Evolutionary conservation across 2,888 invertebrate species (phyloP), one percentile per base, ranked within the genome.

Genomic region (Diadegma fenestrale): DNA sequence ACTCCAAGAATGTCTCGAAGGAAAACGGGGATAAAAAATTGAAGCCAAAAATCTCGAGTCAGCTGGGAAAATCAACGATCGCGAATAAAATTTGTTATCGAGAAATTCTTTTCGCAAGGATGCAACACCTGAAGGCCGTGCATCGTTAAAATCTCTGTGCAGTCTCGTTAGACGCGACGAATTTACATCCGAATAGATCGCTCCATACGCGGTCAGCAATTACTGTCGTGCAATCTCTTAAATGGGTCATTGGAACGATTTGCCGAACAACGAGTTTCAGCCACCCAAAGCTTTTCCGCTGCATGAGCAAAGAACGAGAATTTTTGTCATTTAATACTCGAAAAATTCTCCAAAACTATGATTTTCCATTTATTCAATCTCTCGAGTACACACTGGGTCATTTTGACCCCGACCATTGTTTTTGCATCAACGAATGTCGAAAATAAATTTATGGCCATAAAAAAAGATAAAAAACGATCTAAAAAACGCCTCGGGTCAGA

Each of bases 181-280:
- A 72, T 72, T 71, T 26, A 80, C 33, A 7, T 51, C 12, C 26
- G 51, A n/a, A 51, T 48, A 51, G 63, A 26, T 80, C 72, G 51
- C 48, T 71, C 48, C 30, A 43, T 37, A 22, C 48, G 33, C 17
- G 69, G 61, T 71, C 79, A 61, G 45, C 79, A 48, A 69, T 64
- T 37, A 64, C 37, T 26, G 33, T 51, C 76, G 17, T 17, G 48
- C 22, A 14, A 37, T 51, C 48, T 19, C 17, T 69, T 54, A 26
- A 48, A 69, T 69, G 33, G 58, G 43, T 69, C 17, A 41, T 41
- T 68, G 54, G 78, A 19, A n/a, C 30, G 54, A 43, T 58, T 69
- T 63, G 17, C 22, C 69, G 33, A 45, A 51, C 19, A 64, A n/a
- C 37, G 37, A 17, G 26, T 64, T 48, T 19, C n/a, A 51, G 66